Base-by-base conservation (phyloP, 2,113 vertebrate genomes). In the Sclerurus mexicanus region DNA sequence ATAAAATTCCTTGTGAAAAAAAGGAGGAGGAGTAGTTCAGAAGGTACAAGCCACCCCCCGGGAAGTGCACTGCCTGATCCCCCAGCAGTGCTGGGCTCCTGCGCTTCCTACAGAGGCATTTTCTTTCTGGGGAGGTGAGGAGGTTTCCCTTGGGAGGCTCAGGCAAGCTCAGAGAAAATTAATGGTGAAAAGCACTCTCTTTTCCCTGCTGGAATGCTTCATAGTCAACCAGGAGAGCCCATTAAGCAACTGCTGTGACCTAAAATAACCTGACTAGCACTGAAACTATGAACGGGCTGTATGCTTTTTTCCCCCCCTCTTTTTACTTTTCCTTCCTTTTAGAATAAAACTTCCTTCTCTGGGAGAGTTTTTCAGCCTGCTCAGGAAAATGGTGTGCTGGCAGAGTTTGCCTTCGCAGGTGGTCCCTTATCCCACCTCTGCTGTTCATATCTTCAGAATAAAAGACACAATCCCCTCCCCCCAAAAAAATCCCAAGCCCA, bases 161-260 rank as follows among this genome's bases (percentile, higher is more conserved):
- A 73, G 81, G 68, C 60, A 86, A 89, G 52, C 64, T 73, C 69
- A 87, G 64, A 86, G 88, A 97, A 94, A 92, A 91, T 78, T 77
- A 88, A 92, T 72, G 60, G 55, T 72, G 85, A 84, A 96, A 94
- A 92, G 83, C 71, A 79, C 88, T 96, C 85, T 90, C 56, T 84
- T 89, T 86, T 88, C 85, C 39, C 76, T 94, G 60, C 73, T 95
- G 93, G 72, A 96, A 89, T 72, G 59, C 40, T 56, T 87, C 59
- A 63, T 7, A 83, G 85, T 52, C 14, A 4, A 74, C 93, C 10
- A 5, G 0, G 11, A 93, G 52, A 96, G 60, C 40, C 76, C 90
- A 93, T 96, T 94, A 97, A 94, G 85, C 56, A 83, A 66, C 68
- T 87, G 60, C 58, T 84, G 69, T 39, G 80, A 89, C 90, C 85